Evolutionary conservation across 2,888 invertebrate species (phyloP), one percentile per base, ranked within the genome.

Genomic region (Rutpela maculata): DNA sequence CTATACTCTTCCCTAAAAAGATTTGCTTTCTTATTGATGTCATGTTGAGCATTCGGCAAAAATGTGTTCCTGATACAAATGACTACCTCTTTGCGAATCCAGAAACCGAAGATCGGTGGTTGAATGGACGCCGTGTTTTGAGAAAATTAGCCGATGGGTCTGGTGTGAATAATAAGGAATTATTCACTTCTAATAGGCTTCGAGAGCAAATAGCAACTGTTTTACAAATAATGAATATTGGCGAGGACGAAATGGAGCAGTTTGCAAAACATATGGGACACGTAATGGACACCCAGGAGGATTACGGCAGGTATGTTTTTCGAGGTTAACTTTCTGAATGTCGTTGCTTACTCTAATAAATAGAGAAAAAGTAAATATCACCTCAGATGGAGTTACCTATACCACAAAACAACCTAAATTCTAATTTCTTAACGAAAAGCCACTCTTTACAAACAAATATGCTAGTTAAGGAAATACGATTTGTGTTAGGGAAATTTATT

Each of bases 1-100:
- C 74, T 9, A 74, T 74, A 35, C 35, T 67, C 4, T 74, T 74
- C 66, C 38, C 74, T n/a, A 11, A 15, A 6, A 17, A 73, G 12
- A 56, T 73, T 26, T 65, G 65, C 15, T 12, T 26, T 10, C 31
- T 26, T 10, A 73, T 73, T 26, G 19, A 63, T 55, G 17, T 57
- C 7, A 35, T 65, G 38, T 35, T 73, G 19, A 18, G 12, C 31
- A 17, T 73, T 17, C 35, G 73, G 55, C n/a, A 66, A 66, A 38
- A 66, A 43, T 35, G 18, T 17, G 38, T 66, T 43, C 43, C 66
- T 17, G 19, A 43, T 17, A 38, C 66, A 17, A 66, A 66, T 66
- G 66, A 66, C 3, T 66, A 66, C 38, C 15, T 55, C 7, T 67
- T 67, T 22, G 67, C 55, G 22, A 55, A 55, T 55, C 26, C 55